Conservation (phyloP, 2,797 vertebrate genomes). For the Coregonus ussuriensis region DNA sequence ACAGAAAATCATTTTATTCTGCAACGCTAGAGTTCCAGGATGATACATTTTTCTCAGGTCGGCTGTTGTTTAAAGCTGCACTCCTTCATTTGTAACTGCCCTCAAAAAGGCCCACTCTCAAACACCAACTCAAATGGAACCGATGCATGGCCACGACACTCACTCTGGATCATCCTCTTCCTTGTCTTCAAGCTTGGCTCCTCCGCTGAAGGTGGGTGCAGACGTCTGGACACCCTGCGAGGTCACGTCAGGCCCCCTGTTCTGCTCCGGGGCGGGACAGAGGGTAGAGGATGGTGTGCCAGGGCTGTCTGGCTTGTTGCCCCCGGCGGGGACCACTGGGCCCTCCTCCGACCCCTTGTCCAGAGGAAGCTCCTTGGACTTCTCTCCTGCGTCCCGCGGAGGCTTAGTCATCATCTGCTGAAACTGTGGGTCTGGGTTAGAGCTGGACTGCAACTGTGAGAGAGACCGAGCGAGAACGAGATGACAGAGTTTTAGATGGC, state of each 20-base stretch:
- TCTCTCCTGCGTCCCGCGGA: constrained; percentile 84
- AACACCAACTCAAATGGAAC: background rate
- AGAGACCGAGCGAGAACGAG: background rate
- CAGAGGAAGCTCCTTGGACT: constrained; percentile 87
- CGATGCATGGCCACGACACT: constrained; percentile 63
- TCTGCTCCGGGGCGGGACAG: constrained; percentile 79
- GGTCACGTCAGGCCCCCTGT: constrained; percentile 91
- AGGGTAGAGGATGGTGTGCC: constrained; percentile 73
- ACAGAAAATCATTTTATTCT: background rate
- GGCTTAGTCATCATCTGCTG: constrained; percentile 90
- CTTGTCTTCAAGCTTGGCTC: constrained; percentile 86
- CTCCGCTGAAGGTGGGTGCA: constrained; percentile 77
- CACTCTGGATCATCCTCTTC: constrained; percentile 97
- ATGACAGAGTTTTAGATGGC: background rate
- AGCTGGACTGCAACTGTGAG: constrained; percentile 94
- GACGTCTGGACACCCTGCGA: constrained; percentile 96
- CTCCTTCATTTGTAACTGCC: too few species aligned
- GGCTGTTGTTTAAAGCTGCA: background rate
- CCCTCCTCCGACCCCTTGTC: constrained; percentile 78
- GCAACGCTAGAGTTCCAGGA: background rate
- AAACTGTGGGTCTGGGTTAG: constrained; percentile 84
- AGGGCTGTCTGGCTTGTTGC: constrained; percentile 45
- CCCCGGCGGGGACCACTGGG: constrained; percentile 37
- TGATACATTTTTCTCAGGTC: background rate
- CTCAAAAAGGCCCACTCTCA: too few species aligned